These are phyloP conservation scores for Dromiciops gliroides DNA, from an alignment of 2,113 vertebrate genomes.

Conservation along the genomic window DNA sequence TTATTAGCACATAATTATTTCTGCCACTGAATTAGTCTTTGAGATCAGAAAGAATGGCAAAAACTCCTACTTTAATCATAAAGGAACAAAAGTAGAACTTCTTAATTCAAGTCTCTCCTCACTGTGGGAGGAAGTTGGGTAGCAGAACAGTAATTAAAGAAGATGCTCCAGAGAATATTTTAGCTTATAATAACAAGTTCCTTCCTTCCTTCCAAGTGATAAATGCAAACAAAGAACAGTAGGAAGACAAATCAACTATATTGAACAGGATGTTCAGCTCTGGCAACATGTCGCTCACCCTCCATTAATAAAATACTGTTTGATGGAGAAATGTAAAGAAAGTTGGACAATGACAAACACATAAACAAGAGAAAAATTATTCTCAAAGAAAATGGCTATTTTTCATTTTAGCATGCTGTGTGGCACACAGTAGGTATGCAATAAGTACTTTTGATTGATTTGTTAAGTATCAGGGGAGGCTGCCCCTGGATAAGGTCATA, in stretches of 20 bases:
- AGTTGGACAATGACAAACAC: neutral
- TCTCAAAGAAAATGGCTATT: neutral
- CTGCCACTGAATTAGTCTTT: neutral
- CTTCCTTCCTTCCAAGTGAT: conserved; percentile 39
- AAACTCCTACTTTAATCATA: neutral
- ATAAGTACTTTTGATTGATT: conserved; percentile 3
- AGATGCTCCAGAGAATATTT: conserved; percentile 13
- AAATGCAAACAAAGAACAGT: conserved; percentile 46
- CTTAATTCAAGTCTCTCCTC: neutral
- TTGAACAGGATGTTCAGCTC: conserved; percentile 16
- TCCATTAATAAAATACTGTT: conserved; percentile 33
- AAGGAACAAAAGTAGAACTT: neutral
- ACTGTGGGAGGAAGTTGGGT: neutral
- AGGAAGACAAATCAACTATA: conserved; percentile 38
- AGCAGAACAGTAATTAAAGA: conserved; percentile 38
- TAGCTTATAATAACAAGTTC: neutral
- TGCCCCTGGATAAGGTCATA: neutral
- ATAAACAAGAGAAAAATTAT: conserved; percentile 29
- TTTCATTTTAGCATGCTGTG: conserved; percentile 16
- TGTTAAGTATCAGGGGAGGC: neutral
- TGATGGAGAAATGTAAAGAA: conserved; percentile 14
- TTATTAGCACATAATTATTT: neutral
- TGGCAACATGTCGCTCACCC: neutral
- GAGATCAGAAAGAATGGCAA: neutral
- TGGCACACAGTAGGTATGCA: neutral